A percentile compares a stretch with the other conserved stretches of the same genome.
These are phyloP conservation scores for Dicyrtomina minuta DNA, from an alignment of 2,888 invertebrate genomes.

Conservation along the genomic window DNA sequence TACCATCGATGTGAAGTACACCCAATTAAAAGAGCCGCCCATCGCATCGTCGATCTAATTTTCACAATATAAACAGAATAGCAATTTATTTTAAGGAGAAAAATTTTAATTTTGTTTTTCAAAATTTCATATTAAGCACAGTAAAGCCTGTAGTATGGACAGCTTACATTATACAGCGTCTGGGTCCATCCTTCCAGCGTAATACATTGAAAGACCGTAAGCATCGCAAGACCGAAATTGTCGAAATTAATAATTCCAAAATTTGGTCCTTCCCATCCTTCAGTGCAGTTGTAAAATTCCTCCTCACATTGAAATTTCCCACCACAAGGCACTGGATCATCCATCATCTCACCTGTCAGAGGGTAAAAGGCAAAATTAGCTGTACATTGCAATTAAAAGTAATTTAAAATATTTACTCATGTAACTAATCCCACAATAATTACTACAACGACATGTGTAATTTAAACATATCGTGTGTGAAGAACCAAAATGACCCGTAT, in stretches of 20 bases:
- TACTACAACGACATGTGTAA: too few species aligned
- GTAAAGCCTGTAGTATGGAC: not conserved
- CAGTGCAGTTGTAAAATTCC: slow-evolving; percentile 53
- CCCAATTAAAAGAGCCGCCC: slow-evolving; percentile 63
- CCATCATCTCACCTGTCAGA: slow-evolving; percentile 57
- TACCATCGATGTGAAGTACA: slow-evolving; percentile 65
- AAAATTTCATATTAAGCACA: not conserved
- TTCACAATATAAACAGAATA: not conserved
- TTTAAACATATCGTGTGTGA: too few species aligned
- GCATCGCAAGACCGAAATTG: slow-evolving; percentile 66
- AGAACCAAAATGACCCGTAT: too few species aligned
- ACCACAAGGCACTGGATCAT: slow-evolving; percentile 60
- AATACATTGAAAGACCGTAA: slow-evolving; percentile 66
- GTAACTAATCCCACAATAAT: too few species aligned
- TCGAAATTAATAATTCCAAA: slow-evolving; percentile 67
- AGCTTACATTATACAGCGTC: slow-evolving; percentile 61
- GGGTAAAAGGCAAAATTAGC: too few species aligned
- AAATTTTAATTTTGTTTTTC: slow-evolving; percentile 15
- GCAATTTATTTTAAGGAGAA: slow-evolving; percentile 3
- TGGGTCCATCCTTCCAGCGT: slow-evolving; percentile 67
- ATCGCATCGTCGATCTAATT: slow-evolving; percentile 61
- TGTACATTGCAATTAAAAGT: too few species aligned
- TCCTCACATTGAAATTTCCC: slow-evolving; percentile 52
- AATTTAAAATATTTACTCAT: too few species aligned
- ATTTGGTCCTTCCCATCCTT: slow-evolving; percentile 58